Conservation (phyloP, 2,797 vertebrate species). For the Sphenodon punctatus region DNA sequence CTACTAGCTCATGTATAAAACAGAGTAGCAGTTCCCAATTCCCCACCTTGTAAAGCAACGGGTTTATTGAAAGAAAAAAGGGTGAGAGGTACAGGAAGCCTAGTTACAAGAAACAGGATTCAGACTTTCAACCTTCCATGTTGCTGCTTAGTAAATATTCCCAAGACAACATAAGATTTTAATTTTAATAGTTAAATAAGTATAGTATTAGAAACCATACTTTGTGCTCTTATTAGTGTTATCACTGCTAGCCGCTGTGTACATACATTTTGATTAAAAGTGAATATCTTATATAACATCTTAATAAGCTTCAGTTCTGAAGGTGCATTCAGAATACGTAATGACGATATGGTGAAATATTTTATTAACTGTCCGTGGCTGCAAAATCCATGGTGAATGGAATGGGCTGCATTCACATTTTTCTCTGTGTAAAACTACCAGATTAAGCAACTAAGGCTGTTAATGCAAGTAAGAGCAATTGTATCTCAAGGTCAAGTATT, state of each 20-base stretch:
- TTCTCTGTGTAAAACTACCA: background rate
- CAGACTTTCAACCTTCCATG: no score
- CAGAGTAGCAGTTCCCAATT: no score
- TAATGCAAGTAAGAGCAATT: slow-evolving; percentile 4
- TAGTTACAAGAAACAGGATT: no score
- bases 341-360: background rate
- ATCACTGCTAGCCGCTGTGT: background rate
- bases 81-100: no score
- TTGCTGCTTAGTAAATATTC: no score
- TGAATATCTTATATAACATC: background rate
- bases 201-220: background rate
- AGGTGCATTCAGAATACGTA: background rate
- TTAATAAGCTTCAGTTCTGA: background rate
- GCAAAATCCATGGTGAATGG: background rate
- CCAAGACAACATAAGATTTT: no score
- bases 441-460: background rate
- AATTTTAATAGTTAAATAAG: background rate
- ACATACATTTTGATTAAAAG: background rate
- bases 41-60: no score
- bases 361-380: background rate
- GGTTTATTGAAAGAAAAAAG: no score
- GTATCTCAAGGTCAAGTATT: background rate
- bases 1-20: no score
- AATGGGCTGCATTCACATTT: background rate
- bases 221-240: background rate